A percentile compares a stretch with the other conserved stretches of the same genome.
phyloP scores from a whole-genome alignment of 2,888 invertebrate species.

The Polyommatus iphigenia region DNA sequence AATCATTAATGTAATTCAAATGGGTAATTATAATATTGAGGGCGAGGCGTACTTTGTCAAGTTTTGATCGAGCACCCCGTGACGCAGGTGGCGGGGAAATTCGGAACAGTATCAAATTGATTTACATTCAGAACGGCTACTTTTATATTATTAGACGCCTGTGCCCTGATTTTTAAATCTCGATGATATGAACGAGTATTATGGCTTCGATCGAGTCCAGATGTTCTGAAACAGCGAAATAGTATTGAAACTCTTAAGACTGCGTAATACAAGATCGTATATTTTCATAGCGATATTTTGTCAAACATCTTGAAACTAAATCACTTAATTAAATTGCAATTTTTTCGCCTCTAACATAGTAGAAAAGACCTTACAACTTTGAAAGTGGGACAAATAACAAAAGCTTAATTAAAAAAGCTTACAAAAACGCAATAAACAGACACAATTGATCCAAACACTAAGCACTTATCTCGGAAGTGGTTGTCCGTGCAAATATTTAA shows the following conservation, averaged over 20 bases:
- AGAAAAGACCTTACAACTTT: not conserved
- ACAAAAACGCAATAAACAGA: not conserved
- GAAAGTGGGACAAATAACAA: not conserved
- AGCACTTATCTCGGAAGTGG: slow-evolving; percentile 44
- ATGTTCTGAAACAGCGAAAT: not conserved
- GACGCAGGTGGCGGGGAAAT: slow-evolving; percentile 63
- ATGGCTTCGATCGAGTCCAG: not conserved
- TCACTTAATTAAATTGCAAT: not conserved
- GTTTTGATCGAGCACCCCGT: slow-evolving; percentile 41
- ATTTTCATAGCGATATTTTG: not conserved
- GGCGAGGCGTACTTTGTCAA: slow-evolving; percentile 23
- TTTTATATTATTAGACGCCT: slow-evolving; percentile 10
- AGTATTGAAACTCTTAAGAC: too few species aligned
- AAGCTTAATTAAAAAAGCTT: slow-evolving; percentile 5
- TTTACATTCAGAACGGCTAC: slow-evolving; percentile 52
- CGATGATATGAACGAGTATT: too few species aligned
- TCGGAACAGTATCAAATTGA: slow-evolving; percentile 59
- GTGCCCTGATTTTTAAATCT: not conserved
- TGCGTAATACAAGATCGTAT: too few species aligned
- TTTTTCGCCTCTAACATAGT: not conserved
- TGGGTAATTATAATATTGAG: slow-evolving; percentile 22
- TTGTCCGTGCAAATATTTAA: slow-evolving; percentile 40
- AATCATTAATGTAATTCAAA: slow-evolving; percentile 17
- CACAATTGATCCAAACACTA: slow-evolving; percentile 18
- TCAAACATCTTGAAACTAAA: not conserved